phyloP scores from a whole-genome alignment of 2,797 vertebrate genomes.

The Telmatherina bonti region DNA sequence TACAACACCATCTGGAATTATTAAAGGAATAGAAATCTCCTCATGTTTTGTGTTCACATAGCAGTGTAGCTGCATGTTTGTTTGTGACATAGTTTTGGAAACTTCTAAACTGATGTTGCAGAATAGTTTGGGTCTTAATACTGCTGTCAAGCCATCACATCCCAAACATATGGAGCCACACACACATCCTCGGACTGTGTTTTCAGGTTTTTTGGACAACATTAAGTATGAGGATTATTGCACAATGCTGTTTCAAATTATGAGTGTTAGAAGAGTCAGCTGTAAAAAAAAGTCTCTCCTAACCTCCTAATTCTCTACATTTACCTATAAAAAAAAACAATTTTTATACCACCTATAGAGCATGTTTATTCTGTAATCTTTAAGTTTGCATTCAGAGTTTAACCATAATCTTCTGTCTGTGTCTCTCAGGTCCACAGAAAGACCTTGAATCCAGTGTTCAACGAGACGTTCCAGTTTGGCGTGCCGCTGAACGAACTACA shows the following conservation, averaged over 20 bases:
- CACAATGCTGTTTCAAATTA: neutral
- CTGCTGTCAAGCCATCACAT: neutral
- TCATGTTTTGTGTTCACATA: neutral
- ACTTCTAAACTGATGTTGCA: neutral
- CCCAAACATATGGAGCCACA: neutral
- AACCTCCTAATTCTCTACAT: neutral
- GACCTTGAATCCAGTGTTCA: conserved; percentile 94
- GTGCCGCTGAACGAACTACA: conserved; percentile 92
- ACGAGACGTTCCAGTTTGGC: conserved; percentile 93
- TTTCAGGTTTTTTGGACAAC: neutral
- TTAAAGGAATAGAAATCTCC: neutral
- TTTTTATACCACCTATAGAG: neutral
- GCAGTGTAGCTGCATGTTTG: neutral
- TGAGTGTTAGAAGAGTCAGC: neutral
- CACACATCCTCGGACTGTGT: neutral
- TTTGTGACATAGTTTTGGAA: neutral
- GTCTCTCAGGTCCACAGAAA: conserved; percentile 88
- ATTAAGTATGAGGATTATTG: neutral
- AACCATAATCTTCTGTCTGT: neutral
- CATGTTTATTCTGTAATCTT: neutral
- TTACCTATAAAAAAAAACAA: neutral
- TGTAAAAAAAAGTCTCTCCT: conserved; percentile 7
- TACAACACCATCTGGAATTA: neutral
- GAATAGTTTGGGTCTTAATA: neutral
- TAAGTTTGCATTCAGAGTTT: neutral